A percentile compares a stretch with the other conserved stretches of the same genome.
These are phyloP conservation scores for Misgurnus mizolepis DNA, from an alignment of 2,113 vertebrate species.

Conservation along the genomic window DNA sequence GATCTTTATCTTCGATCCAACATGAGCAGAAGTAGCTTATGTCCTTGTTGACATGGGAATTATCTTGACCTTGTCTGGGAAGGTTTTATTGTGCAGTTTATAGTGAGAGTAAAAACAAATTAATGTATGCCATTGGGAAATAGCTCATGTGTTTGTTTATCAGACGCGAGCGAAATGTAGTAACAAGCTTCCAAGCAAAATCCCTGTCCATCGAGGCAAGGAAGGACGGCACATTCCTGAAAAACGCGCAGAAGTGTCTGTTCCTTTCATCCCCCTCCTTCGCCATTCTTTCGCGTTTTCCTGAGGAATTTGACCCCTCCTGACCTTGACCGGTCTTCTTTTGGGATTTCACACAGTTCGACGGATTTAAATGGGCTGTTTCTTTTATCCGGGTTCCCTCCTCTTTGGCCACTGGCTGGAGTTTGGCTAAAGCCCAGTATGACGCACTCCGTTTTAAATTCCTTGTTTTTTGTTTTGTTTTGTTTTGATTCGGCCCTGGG, in stretches of 20 bases:
- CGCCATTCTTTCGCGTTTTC: slow-evolving; percentile 45
- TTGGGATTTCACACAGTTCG: slow-evolving; percentile 76
- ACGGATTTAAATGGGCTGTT: slow-evolving; percentile 68
- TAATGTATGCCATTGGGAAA: not conserved
- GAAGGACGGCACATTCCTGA: slow-evolving; percentile 59
- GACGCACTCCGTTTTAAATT: not conserved
- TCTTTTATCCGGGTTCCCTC: slow-evolving; percentile 36
- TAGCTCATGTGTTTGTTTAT: not conserved
- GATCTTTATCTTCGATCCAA: not conserved
- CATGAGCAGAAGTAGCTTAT: slow-evolving; percentile 5
- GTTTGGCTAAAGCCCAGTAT: slow-evolving; percentile 31
- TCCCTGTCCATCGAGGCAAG: slow-evolving; percentile 2
- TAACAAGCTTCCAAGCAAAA: slow-evolving; percentile 15
- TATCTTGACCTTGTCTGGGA: not conserved
- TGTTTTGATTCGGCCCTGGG: too few species aligned
- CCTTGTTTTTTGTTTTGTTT: too few species aligned
- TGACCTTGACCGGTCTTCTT: slow-evolving; percentile 70
- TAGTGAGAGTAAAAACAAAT: not conserved
- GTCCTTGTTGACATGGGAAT: not conserved
- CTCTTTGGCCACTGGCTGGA: slow-evolving; percentile 36
- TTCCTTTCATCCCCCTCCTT: slow-evolving; percentile 44
- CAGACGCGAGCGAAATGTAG: not conserved
- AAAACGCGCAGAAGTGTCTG: slow-evolving; percentile 35
- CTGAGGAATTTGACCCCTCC: slow-evolving; percentile 75
- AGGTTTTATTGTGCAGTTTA: not conserved